Percentiles rank a stretch among this genome's conserved stretches.
phyloP scores from a whole-genome alignment of 2,888 invertebrate species.

The Apodemia zela region DNA sequence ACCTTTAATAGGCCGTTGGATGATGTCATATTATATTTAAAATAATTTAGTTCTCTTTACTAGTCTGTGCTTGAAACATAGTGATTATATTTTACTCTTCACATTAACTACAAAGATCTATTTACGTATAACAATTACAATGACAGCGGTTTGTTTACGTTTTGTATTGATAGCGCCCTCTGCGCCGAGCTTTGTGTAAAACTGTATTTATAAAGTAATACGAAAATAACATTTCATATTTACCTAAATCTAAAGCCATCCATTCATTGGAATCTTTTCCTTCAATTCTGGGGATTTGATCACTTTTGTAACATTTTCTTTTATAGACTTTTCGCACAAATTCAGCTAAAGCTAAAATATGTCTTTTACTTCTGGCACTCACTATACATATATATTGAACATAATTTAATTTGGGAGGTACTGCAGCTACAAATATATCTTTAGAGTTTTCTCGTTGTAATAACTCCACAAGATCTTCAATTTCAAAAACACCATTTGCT shows the following conservation, averaged over 20 bases:
- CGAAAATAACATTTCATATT: not conserved
- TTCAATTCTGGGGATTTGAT: slow-evolving; percentile 87
- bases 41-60: too few species aligned
- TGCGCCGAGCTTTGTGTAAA: too few species aligned
- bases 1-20: too few species aligned
- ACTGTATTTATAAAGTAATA: too few species aligned
- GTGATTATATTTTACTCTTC: too few species aligned
- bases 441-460: slow-evolving; percentile 87
- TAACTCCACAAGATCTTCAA: slow-evolving; percentile 90
- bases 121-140: too few species aligned
- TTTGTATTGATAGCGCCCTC: too few species aligned
- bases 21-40: too few species aligned
- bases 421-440: slow-evolving; percentile 89
- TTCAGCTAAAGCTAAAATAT: slow-evolving; percentile 86
- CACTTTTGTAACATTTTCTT: slow-evolving; percentile 82
- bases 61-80: too few species aligned
- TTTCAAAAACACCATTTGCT: slow-evolving; percentile 90
- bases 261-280: slow-evolving; percentile 89
- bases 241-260: slow-evolving; percentile 95
- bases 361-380: slow-evolving; percentile 86
- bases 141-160: too few species aligned
- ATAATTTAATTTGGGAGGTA: slow-evolving; percentile 88
- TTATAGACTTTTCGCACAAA: slow-evolving; percentile 89
- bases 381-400: slow-evolving; percentile 92
- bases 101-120: too few species aligned